Conservation (phyloP, 2,888 invertebrate genomes). For the Abrostola triplasia region DNA sequence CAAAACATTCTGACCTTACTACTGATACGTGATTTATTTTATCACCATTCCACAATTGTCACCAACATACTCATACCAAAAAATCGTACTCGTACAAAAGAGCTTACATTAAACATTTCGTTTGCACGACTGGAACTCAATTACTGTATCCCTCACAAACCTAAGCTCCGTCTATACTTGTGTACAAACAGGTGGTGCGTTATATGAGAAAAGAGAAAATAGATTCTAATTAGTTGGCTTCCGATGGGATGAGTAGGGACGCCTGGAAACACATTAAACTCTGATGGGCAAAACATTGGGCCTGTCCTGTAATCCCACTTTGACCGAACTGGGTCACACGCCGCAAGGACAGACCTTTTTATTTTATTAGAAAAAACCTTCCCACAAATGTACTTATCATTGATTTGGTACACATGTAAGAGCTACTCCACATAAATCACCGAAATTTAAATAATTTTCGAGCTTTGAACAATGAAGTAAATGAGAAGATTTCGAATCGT, state of each 20-base stretch:
- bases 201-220: constrained; percentile 61
- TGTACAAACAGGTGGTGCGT: constrained; percentile 36
- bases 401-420: constrained; percentile 16
- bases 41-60: too few species aligned
- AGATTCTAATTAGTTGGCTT: constrained; percentile 73
- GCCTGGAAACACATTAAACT: constrained; percentile 72
- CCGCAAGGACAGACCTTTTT: constrained; percentile 64
- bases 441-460: neutral
- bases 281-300: constrained; percentile 68
- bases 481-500: too few species aligned
- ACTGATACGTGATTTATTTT: too few species aligned
- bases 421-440: neutral
- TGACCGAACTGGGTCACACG: constrained; percentile 63
- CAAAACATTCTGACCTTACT: too few species aligned
- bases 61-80: too few species aligned
- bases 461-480: too few species aligned
- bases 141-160: constrained; percentile 12
- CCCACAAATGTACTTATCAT: constrained; percentile 26
- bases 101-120: too few species aligned
- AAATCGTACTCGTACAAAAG: too few species aligned
- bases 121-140: neutral
- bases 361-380: constrained; percentile 58
- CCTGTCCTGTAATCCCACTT: constrained; percentile 60
- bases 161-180: constrained; percentile 19
- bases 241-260: constrained; percentile 61